Conservation (phyloP, 2,888 invertebrate species). For the Pyrrhosoma nymphula region DNA sequence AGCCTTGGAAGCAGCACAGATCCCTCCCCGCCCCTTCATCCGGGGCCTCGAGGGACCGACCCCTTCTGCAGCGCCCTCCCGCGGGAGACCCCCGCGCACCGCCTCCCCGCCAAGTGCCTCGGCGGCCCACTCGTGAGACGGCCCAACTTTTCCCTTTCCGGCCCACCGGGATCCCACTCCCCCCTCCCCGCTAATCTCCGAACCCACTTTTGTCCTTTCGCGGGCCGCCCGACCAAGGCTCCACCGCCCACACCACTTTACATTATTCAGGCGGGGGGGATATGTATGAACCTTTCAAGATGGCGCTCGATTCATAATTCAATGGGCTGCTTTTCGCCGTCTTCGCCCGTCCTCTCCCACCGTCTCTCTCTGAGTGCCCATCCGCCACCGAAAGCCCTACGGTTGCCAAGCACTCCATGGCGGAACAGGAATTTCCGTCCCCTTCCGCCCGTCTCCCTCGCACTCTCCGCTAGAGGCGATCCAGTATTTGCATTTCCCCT, state of each 20-base stretch:
- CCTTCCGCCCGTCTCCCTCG: too few species aligned
- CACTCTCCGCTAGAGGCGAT: background rate
- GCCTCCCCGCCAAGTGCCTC: background rate
- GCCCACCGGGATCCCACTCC: background rate
- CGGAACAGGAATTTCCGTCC: background rate
- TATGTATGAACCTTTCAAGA: slow-evolving; percentile 61
- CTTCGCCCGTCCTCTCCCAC: background rate
- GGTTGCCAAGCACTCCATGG: background rate
- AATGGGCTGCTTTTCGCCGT: slow-evolving; percentile 35
- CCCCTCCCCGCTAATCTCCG: background rate
- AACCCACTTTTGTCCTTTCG: background rate
- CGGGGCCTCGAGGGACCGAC: background rate
- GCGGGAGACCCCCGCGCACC: background rate
- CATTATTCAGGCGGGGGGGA: slow-evolving; percentile 40
- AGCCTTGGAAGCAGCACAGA: slow-evolving; percentile 38
- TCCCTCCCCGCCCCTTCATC: slow-evolving; percentile 16
- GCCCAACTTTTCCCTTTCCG: slow-evolving; percentile 1
- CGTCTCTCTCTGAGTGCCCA: background rate
- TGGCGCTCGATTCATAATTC: slow-evolving; percentile 64
- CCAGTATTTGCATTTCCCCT: background rate
- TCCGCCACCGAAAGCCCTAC: background rate
- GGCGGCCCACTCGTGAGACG: background rate
- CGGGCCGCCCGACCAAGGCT: background rate
- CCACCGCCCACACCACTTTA: background rate
- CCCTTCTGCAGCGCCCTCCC: slow-evolving; percentile 34